Percentiles rank a stretch among this genome's conserved stretches.
Conservation (phyloP, 2,113 vertebrate species). For the Proteles cristata region DNA sequence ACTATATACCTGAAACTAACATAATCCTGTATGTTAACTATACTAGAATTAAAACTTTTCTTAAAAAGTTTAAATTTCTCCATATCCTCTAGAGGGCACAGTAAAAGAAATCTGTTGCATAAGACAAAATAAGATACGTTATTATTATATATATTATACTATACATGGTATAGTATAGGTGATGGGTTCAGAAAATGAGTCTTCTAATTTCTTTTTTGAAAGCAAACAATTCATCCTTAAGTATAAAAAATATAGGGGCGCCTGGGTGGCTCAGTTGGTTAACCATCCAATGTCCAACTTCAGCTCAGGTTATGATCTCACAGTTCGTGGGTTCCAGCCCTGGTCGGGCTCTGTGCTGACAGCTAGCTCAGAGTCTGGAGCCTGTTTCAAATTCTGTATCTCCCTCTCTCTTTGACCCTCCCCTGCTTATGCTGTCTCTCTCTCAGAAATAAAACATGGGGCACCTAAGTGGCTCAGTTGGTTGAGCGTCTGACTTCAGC, state of each 20-base stretch:
- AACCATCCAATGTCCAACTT: no score
- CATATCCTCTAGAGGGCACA: not conserved
- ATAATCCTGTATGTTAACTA: not conserved
- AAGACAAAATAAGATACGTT: constrained; percentile 8
- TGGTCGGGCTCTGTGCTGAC: no score
- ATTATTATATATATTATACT: not conserved
- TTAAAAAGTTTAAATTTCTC: not conserved
- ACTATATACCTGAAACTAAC: not conserved
- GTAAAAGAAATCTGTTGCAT: not conserved
- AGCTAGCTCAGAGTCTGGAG: no score
- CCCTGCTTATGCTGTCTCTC: no score
- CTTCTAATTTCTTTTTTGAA: constrained; percentile 24
- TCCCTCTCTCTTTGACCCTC: no score
- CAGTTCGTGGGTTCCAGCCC: no score
- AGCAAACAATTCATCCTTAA: not conserved
- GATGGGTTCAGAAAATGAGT: not conserved
- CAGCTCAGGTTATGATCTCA: no score
- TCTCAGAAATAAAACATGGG: no score
- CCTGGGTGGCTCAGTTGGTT: no score
- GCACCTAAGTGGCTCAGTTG: no score
- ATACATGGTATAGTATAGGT: not conserved
- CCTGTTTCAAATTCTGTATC: no score
- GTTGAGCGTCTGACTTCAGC: no score
- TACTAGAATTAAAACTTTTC: not conserved
- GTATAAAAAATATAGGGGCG: not conserved